Percentiles rank a stretch among this genome's conserved stretches.
Conservation (phyloP, 2,888 invertebrate genomes). For the Philaethria dido region DNA sequence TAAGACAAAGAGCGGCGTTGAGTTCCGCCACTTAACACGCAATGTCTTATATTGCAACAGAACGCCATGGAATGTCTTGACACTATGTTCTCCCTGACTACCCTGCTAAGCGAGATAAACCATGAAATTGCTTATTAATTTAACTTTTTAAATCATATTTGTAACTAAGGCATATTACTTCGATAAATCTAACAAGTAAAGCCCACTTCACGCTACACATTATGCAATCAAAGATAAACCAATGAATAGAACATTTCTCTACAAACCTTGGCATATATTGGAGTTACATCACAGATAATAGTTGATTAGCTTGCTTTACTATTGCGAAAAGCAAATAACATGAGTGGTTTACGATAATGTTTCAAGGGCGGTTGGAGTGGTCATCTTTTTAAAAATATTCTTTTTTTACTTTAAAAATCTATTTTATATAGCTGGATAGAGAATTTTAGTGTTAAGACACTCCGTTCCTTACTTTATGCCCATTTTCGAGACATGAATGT, state of each 20-base stretch:
- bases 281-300: slow-evolving; percentile 42
- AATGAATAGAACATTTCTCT: slow-evolving; percentile 40
- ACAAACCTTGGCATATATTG: slow-evolving; percentile 44
- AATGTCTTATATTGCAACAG: too few species aligned
- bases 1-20: too few species aligned
- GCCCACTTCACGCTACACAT: not conserved
- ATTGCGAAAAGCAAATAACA: slow-evolving; percentile 43
- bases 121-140: too few species aligned
- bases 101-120: too few species aligned
- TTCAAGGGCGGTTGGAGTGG: slow-evolving; percentile 37
- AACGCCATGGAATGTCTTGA: too few species aligned
- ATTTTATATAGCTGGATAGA: not conserved
- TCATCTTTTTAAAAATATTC: not conserved
- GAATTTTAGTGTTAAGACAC: not conserved
- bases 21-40: too few species aligned
- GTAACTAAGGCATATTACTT: not conserved
- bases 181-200: not conserved
- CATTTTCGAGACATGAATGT: too few species aligned
- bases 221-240: slow-evolving; percentile 28
- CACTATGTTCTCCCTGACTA: too few species aligned
- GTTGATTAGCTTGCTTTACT: slow-evolving; percentile 41
- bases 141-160: not conserved
- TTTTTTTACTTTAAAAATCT: too few species aligned
- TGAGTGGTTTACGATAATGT: slow-evolving; percentile 38
- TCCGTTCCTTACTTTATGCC: not conserved